Base-by-base conservation (phyloP, 2,797 vertebrate genomes). In the Pogoniulus pusillus region DNA sequence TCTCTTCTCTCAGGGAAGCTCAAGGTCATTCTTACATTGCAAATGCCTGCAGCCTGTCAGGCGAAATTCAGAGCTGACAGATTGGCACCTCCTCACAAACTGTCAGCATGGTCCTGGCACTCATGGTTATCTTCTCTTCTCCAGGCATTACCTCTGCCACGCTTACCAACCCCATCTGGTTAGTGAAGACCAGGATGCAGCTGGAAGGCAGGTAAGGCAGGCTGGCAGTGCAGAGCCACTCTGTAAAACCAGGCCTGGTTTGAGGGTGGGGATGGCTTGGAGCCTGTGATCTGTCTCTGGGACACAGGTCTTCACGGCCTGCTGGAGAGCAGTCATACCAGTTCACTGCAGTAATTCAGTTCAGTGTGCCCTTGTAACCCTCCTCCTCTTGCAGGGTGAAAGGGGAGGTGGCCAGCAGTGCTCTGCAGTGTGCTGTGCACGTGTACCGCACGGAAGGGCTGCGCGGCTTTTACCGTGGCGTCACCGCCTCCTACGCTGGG, bases 111-210 rank as follows among this genome's bases (percentile, higher is more conserved):
- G 58, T 85, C 27, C 51, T 63, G 57, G 77, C 43, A 7, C 57
- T 88, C 39, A 80, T 5, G 3, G 41, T 81, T 74, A 15, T 53
- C 55, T 85, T 89, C 84, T 93, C 11, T 65, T 86, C 39, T 72
- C 16, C 64, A 97, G 96, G 96, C 19, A 12, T 96, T 62, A 93
- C 77, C 35, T 94, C 93, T 24, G 30, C 95, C 55, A 95, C 96
- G 0, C 85, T 96, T 47, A 96, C 96, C 71, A 97, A 96, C 60
- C 96, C 96, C 39, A 94, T 97, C 73, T 97, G 96, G 96, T 41
- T 97, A 75, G 96, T 97, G 93, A 97, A 97, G 89, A 97, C 96
- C 58, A 95, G 96, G 74, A 96, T 97, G 96, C 96, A 97, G 76
- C 88, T 97, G 86, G 93, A 97, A 87, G 89, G 78, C 82, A 96